Evolutionary conservation across 53 echinoderm and acorn worm genomes (phyloP).

Genomic region (Temnopleurus reevesii): DNA sequence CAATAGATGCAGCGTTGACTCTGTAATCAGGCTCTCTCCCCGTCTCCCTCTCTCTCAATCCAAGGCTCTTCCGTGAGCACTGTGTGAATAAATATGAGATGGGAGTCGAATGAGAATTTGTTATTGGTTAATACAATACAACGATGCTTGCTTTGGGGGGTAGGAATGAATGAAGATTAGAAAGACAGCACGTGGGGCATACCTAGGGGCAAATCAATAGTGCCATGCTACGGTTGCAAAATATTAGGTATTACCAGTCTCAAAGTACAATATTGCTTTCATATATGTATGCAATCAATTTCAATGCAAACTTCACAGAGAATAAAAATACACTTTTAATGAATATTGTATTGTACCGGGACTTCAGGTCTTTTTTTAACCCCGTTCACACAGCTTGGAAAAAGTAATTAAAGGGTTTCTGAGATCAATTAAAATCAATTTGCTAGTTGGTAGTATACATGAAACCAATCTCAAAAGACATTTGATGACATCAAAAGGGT

Average conservation of each 20-base stretch:
- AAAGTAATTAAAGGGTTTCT: too few relatives aligned
- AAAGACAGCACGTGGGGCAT: neutral
- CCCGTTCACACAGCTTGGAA: too few relatives aligned
- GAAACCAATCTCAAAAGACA: too few relatives aligned
- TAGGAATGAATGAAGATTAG: constrained; percentile 1
- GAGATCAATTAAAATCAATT: too few relatives aligned
- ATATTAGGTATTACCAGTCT: neutral
- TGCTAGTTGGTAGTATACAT: too few relatives aligned
- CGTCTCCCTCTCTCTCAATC: neutral
- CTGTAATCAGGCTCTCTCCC: neutral
- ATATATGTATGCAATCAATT: neutral
- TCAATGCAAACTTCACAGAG: neutral
- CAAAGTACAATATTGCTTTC: neutral
- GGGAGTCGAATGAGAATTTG: constrained; percentile 28
- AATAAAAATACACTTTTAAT: too few relatives aligned
- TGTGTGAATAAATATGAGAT: constrained; percentile 25
- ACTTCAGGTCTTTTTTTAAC: too few relatives aligned
- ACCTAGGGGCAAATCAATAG: constrained; percentile 27
- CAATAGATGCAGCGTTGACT: neutral
- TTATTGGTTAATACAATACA: constrained; percentile 33
- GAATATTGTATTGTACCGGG: too few relatives aligned
- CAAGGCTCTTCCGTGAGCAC: neutral
- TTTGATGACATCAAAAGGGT: too few relatives aligned
- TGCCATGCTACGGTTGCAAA: neutral
- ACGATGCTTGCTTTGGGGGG: neutral